Percentiles rank a stretch among this genome's conserved stretches.
Conservation (phyloP, 2,888 invertebrate species). For the Diarsia mendica region DNA sequence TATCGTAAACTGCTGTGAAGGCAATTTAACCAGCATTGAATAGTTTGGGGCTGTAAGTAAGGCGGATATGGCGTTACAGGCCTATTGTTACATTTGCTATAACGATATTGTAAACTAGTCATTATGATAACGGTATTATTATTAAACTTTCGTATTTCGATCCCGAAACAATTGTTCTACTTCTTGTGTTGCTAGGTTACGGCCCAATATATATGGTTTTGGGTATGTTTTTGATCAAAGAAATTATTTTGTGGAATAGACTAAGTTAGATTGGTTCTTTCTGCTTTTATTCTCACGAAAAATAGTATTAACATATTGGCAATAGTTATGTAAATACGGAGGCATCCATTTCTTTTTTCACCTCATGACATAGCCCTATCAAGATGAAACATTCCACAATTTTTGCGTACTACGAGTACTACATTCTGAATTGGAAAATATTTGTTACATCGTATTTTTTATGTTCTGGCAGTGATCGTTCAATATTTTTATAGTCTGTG, state of each 20-base stretch:
- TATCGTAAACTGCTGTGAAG: conserved; percentile 75
- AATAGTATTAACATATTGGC: conserved; percentile 39
- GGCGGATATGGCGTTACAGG: conserved; percentile 67
- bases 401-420: conserved; percentile 12
- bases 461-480: conserved; percentile 50
- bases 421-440: conserved; percentile 44
- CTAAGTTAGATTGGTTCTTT: conserved; percentile 1
- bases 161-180: conserved; percentile 57
- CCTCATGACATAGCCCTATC: conserved; percentile 41
- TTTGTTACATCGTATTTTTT: conserved; percentile 51
- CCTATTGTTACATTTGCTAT: conserved; percentile 69
- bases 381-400: conserved; percentile 44
- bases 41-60: conserved; percentile 75
- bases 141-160: conserved; percentile 63
- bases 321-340: conserved; percentile 49
- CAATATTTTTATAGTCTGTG: conserved; percentile 56
- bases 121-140: conserved; percentile 69
- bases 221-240: conserved; percentile 38
- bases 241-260: conserved; percentile 24
- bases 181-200: conserved; percentile 43
- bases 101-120: conserved; percentile 68
- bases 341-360: conserved; percentile 44
- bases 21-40: conserved; percentile 77
- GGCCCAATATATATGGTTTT: conserved; percentile 26
- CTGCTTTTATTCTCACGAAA: conserved; percentile 12